Evolutionary conservation across 2,797 vertebrate species (phyloP).

Genomic region (Tapera naevia): DNA sequence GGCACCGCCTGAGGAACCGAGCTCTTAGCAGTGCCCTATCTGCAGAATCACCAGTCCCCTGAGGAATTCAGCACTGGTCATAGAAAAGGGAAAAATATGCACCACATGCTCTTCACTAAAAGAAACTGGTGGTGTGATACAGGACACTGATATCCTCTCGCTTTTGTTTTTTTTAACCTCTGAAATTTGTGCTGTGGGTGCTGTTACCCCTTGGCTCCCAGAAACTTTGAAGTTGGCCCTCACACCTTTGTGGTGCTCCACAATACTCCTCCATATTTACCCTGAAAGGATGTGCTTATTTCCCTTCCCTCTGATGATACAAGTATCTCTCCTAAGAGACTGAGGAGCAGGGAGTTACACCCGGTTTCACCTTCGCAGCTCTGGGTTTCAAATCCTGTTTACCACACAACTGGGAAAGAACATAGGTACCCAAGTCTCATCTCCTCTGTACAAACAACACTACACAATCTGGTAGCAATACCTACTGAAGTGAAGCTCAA

Average conservation of each 20-base stretch:
- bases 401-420: neutral
- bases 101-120: neutral
- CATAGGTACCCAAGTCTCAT: rapidly evolving
- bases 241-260: neutral
- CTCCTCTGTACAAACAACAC: neutral
- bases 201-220: neutral
- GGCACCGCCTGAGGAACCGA: neutral
- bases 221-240: neutral
- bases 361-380: neutral
- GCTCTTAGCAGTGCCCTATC: neutral
- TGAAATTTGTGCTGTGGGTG: neutral
- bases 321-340: neutral
- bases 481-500: neutral
- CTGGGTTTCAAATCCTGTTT: neutral
- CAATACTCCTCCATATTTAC: neutral
- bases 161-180: neutral
- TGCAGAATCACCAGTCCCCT: constrained; percentile 35
- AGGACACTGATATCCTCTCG: neutral
- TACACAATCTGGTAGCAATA: too few relatives aligned
- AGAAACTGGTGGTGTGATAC: neutral
- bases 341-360: neutral
- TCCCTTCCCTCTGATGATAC: neutral
- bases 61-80: constrained; percentile 68
- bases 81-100: constrained; percentile 67
- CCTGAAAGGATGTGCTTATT: neutral